These are phyloP conservation scores for Lutjanus argentimaculatus DNA, from an alignment of 2,797 vertebrate species.

Conservation along the genomic window DNA sequence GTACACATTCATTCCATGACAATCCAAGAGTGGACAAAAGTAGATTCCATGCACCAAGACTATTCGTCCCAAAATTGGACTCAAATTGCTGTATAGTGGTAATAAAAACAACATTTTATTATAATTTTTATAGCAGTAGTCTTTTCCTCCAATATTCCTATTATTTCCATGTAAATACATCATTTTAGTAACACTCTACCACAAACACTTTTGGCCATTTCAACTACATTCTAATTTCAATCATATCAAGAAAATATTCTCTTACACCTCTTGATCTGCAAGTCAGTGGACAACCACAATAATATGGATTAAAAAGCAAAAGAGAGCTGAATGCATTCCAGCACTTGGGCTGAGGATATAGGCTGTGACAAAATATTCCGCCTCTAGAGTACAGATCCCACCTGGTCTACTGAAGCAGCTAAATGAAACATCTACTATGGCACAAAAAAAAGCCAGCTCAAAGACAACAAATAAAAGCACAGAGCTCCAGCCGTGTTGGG, in stretches of 20 bases:
- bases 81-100: conserved; percentile 2
- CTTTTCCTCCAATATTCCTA: not conserved
- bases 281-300: not conserved
- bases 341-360: not conserved
- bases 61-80: conserved; percentile 32
- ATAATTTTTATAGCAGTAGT: not conserved
- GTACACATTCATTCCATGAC: conserved; percentile 47
- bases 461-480: conserved; percentile 4
- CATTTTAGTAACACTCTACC: not conserved
- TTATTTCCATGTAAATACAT: conserved; percentile 6
- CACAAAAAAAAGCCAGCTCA: conserved; percentile 6
- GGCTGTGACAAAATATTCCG: conserved; percentile 3
- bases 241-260: not conserved
- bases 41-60: conserved; percentile 32
- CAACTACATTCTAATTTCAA: not conserved
- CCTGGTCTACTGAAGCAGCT: conserved; percentile 12
- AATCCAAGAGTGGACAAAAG: conserved; percentile 48
- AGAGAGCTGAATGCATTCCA: not conserved
- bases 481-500: conserved; percentile 19
- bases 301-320: not conserved
- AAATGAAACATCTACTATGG: conserved; percentile 7
- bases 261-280: not conserved
- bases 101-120: not conserved
- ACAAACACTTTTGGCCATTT: not conserved
- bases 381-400: conserved; percentile 13